Base-by-base conservation (phyloP, 2,797 vertebrate species). In the Tangara arthus region DNA sequence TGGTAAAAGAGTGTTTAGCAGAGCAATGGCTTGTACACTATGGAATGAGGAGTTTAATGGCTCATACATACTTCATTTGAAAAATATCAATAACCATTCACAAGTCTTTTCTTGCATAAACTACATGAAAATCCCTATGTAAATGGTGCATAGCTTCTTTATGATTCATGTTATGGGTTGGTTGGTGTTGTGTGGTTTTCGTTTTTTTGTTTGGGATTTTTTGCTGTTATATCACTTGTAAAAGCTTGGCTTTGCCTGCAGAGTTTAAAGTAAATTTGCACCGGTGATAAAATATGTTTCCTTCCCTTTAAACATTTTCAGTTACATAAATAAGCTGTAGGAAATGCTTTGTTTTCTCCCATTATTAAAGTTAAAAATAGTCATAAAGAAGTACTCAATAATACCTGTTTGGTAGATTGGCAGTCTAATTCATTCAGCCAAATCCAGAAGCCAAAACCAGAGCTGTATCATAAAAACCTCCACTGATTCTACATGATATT, bases 1-100 rank as follows among this genome's bases (percentile, higher is more conserved):
- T 86, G 85, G 63, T 84, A 81, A 94, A 97, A 89, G 78, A 90
- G 60, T 82, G 69, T 89, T 95, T 97, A 95, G 95, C 92, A 93
- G 94, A 97, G 94, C 94, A 95, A 91, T 95, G 93, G 59, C 60
- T 97, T 97, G 89, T 91, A 95, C 94, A 87, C 87, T 61, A 22
- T 71, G 73, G 93, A 97, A 97, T 95, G 95, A 91, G 80, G 55
- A 96, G 90, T 95, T 98, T 97, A 98, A 98, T 97, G 97, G 96
- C 96, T 98, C 97, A 97, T 97, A 95, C 95, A 97, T 90, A 96
- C 95, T 97, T 97, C 95, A 98, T 97, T 96, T 97, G 94, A 97
- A 97, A 98, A 97, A 97, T 97, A 97, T 97, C 97, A 97, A 93
- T 97, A 98, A 97, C 92, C 80, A 96, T 97, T 97, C 97, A 93